Base-by-base conservation (phyloP, 2,113 vertebrate genomes). In the Aviceda subcristata region DNA sequence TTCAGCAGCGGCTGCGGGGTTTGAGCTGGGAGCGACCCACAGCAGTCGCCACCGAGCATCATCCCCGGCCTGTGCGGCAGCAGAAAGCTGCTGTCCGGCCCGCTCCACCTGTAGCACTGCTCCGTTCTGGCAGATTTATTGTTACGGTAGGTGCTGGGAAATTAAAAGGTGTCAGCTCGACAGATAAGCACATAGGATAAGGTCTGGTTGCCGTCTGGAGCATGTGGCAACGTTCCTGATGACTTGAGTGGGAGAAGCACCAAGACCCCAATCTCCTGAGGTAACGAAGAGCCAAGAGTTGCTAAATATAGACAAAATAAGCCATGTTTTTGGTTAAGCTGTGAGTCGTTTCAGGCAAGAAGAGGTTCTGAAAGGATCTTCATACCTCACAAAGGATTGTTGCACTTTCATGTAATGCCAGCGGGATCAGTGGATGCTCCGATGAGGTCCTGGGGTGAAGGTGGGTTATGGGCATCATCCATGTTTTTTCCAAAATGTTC, bases 11-110 rank as follows among this genome's bases (percentile, higher is more conserved):
- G 15, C 3, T 2, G 15, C 0, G 20, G 36, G 79, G 34, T 3
- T 22, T 66, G 91, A 27, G 91, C 39, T 53, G 0, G 0, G 29
- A 38, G 66, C n/a, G 75, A 38, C 75, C 29, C 12, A 1, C 34
- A 13, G 32, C 39, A 6, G 0, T 7, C 0, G 0, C 1, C 11
- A 11, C 30, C 4, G 29, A 79, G 53, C 5, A 0, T 51, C 16
- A 1, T 10, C 9, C 0, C 55, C 45, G 50, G 38, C 46, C 29
- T 34, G 43, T 9, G n/a, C 73, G 22, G 55, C 46, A 4, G 6
- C 19, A 1, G 75, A 21, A 53, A 63, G 27, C 67, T 74, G 43
- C n/a, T 39, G 17, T 11, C n/a, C 55, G 27, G 74, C 71, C 38
- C 8, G 12, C 66, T 53, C 62, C 38, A 3, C 53, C 9, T 34